Conservation (phyloP, 2,113 vertebrate species). For the Poicephalus meyeri region DNA sequence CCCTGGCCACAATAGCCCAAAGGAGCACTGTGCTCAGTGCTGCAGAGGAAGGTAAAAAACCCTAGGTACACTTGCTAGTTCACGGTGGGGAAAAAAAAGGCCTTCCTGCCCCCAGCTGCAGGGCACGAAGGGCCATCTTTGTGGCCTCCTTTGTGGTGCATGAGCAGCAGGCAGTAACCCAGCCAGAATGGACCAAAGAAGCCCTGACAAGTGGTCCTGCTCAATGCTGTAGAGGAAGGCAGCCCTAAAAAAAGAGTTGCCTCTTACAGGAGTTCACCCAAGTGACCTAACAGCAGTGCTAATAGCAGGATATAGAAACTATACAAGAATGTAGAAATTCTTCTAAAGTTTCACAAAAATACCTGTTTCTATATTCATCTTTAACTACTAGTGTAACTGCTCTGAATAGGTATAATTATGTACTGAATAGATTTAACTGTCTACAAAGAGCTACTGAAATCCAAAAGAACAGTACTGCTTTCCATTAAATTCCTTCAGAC, state of each 20-base stretch:
- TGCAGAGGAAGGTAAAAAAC: neutral
- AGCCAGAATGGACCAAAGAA: neutral
- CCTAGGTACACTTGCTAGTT: neutral
- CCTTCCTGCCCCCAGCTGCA: neutral
- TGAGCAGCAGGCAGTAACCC: neutral
- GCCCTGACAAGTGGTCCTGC: neutral
- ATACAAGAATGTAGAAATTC: neutral
- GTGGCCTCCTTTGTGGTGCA: neutral
- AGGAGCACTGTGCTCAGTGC: fast-evolving
- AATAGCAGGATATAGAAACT: neutral
- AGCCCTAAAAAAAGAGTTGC: neutral
- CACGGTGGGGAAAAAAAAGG: neutral
- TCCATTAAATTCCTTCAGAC: neutral
- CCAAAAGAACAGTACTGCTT: neutral
- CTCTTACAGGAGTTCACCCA: neutral
- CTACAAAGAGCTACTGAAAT: neutral
- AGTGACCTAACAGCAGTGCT: neutral
- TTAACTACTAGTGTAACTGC: neutral
- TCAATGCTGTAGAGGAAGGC: neutral
- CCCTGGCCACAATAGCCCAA: neutral
- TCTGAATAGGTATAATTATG: neutral
- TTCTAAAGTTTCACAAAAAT: neutral
- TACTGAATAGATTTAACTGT: neutral
- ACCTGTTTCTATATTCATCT: neutral
- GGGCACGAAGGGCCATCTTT: neutral